Conservation (phyloP, 2,113 vertebrate species). For the Myodes glareolus region DNA sequence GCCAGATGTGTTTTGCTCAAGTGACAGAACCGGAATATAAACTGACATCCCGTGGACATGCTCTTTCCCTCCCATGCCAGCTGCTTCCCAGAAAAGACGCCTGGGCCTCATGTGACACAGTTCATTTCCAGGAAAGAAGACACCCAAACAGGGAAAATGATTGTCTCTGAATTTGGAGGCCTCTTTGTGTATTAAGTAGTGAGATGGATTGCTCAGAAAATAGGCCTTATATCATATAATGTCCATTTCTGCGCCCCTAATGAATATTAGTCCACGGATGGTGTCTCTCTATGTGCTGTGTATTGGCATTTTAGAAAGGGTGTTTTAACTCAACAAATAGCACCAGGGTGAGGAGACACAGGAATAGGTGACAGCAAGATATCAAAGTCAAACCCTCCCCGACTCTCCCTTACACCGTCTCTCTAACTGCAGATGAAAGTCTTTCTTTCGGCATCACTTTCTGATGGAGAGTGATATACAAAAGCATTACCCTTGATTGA, state of each 20-base stretch:
- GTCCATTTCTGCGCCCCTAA: not conserved
- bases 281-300: not conserved
- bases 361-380: not conserved
- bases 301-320: not conserved
- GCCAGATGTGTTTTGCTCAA: not conserved
- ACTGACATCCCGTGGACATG: not conserved
- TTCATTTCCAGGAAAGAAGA: slow-evolving; percentile 60
- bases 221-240: not conserved
- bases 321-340: slow-evolving; percentile 19
- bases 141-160: slow-evolving; percentile 21
- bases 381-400: not conserved
- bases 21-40: slow-evolving; percentile 8
- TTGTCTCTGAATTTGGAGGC: slow-evolving; percentile 2
- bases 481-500: not conserved
- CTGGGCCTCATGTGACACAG: not conserved
- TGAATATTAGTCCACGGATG: not conserved
- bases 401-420: not conserved
- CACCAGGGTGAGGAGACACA: not conserved
- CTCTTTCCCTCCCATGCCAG: slow-evolving; percentile 6
- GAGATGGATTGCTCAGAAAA: not conserved
- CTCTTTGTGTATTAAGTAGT: not conserved
- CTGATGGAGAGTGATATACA: not conserved
- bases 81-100: slow-evolving; percentile 53
- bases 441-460: not conserved
- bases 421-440: slow-evolving; percentile 17